These are phyloP conservation scores for Homarus gammarus DNA, from an alignment of 2,888 invertebrate genomes.

Conservation along the genomic window DNA sequence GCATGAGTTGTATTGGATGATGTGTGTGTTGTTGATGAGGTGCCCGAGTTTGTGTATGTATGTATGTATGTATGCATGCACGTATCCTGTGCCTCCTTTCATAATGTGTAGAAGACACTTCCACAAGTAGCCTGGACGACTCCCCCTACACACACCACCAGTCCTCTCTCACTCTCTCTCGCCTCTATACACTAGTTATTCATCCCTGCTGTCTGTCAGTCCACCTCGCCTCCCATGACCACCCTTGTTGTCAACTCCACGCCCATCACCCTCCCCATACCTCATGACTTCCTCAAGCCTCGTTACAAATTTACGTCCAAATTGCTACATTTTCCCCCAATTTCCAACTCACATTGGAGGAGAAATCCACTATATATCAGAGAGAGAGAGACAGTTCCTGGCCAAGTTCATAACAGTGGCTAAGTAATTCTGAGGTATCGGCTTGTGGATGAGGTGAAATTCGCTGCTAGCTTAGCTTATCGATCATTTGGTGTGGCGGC, in stretches of 20 bases:
- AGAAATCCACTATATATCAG: neutral
- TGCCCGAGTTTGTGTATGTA: neutral
- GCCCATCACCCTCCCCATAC: slow-evolving; percentile 2
- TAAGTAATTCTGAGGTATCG: neutral
- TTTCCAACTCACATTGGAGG: neutral
- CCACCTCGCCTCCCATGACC: slow-evolving; percentile 21
- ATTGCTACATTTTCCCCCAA: neutral
- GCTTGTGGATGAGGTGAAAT: neutral
- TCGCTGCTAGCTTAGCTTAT: neutral
- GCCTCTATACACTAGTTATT: slow-evolving; percentile 1
- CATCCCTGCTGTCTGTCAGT: neutral
- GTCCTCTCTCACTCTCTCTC: neutral
- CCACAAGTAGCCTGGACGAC: no score
- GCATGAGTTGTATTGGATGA: neutral
- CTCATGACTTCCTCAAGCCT: neutral
- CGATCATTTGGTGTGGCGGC: neutral
- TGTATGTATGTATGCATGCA: neutral
- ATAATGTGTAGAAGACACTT: no score
- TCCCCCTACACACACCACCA: neutral
- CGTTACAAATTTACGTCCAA: neutral
- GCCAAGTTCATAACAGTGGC: neutral
- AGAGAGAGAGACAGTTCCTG: neutral
- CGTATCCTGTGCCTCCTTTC: no score
- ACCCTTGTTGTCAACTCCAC: neutral
- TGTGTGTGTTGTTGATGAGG: neutral